These are phyloP conservation scores for Allacma fusca DNA, from an alignment of 2,888 invertebrate species.

Conservation along the genomic window DNA sequence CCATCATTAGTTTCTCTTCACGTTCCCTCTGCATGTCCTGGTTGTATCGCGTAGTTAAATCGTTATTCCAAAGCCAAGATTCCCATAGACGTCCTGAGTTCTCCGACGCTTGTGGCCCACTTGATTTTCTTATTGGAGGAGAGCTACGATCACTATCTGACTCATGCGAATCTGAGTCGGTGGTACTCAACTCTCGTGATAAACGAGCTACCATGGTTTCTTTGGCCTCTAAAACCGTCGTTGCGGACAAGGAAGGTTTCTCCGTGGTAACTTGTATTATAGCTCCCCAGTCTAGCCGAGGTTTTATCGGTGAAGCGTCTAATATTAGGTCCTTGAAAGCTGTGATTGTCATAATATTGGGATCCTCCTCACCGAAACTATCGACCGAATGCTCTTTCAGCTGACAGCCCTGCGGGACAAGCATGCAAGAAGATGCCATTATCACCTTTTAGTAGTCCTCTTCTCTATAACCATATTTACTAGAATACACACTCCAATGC, in stretches of 20 bases:
- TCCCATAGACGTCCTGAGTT: slow-evolving; percentile 41
- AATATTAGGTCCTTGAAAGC: slow-evolving; percentile 50
- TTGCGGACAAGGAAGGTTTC: slow-evolving; percentile 28
- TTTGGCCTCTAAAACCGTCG: slow-evolving; percentile 24
- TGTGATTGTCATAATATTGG: slow-evolving; percentile 72
- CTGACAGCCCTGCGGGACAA: slow-evolving; percentile 72
- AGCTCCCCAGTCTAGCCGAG: slow-evolving; percentile 50
- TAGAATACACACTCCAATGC: too few relatives aligned
- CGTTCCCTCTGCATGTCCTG: slow-evolving; percentile 86
- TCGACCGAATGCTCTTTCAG: slow-evolving; percentile 76
- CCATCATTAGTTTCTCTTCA: slow-evolving; percentile 78
- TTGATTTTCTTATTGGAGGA: slow-evolving; percentile 38
- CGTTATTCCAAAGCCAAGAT: slow-evolving; percentile 72
- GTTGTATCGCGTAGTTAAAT: slow-evolving; percentile 81
- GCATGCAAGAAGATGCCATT: too few relatives aligned
- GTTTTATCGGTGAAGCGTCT: slow-evolving; percentile 2
- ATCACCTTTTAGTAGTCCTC: too few relatives aligned
- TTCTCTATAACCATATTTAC: too few relatives aligned
- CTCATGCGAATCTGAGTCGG: slow-evolving; percentile 50
- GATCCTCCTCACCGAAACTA: slow-evolving; percentile 73
- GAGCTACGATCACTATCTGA: slow-evolving; percentile 54
- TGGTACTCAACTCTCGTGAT: slow-evolving; percentile 29
- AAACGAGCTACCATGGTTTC: slow-evolving; percentile 25
- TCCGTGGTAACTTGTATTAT: slow-evolving; percentile 50
- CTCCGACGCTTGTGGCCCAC: slow-evolving; percentile 26